Conservation (phyloP, 2,888 invertebrate genomes). For the Andrena bucephala region DNA sequence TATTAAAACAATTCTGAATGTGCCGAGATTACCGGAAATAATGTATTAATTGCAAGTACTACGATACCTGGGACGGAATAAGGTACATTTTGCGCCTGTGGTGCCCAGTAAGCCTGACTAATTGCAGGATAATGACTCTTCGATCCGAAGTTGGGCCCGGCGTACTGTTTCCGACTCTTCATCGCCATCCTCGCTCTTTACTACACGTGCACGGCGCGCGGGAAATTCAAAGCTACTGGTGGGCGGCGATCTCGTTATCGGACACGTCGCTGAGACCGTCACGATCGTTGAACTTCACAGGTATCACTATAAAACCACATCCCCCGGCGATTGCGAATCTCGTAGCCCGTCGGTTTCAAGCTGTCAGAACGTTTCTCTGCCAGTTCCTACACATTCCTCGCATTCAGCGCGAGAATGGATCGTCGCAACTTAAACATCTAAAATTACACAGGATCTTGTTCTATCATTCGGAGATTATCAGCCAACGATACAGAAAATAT, state of each 20-base stretch:
- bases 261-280: neutral
- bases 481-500: neutral
- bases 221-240: slow-evolving; percentile 25
- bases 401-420: neutral
- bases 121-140: slow-evolving; percentile 90
- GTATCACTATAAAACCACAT: slow-evolving; percentile 22
- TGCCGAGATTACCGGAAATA: neutral
- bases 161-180: slow-evolving; percentile 83
- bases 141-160: slow-evolving; percentile 78
- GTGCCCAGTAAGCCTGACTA: slow-evolving; percentile 94
- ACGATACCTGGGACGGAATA: slow-evolving; percentile 93
- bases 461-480: neutral
- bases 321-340: neutral
- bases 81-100: slow-evolving; percentile 92
- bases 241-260: neutral
- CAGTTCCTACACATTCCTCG: neutral
- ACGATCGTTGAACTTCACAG: slow-evolving; percentile 21
- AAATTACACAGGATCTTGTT: neutral
- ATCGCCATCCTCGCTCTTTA: slow-evolving; percentile 79
- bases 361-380: neutral
- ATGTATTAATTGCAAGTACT: slow-evolving; percentile 22
- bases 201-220: slow-evolving; percentile 46
- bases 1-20: neutral
- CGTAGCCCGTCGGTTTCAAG: neutral
- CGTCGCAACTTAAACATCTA: neutral